phyloP scores from a whole-genome alignment of 2,888 invertebrate species.

The Agelastica alni region DNA sequence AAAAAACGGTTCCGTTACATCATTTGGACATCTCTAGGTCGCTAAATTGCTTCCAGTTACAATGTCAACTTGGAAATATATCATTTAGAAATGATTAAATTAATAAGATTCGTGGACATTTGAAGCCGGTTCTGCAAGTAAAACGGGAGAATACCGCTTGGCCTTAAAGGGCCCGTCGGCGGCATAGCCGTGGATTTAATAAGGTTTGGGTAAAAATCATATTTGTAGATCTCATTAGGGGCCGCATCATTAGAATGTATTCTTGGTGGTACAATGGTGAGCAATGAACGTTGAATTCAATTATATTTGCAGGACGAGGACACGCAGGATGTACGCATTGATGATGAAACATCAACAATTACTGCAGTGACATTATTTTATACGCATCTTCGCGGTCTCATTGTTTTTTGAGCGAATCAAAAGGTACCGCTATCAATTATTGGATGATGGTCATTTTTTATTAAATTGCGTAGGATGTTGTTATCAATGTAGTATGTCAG shows the following conservation, averaged over 20 bases:
- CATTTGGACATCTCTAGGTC: too few species aligned
- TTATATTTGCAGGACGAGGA: slow-evolving; percentile 43
- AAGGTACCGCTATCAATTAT: too few species aligned
- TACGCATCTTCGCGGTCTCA: too few species aligned
- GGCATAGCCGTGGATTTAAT: slow-evolving; percentile 34
- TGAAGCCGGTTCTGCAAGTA: neutral
- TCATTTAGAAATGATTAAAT: too few species aligned
- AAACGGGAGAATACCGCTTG: slow-evolving; percentile 6
- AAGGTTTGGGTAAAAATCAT: slow-evolving; percentile 43
- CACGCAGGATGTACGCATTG: neutral
- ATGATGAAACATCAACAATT: neutral
- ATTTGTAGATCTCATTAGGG: slow-evolving; percentile 49
- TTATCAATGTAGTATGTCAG: too few species aligned
- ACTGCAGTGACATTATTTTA: neutral
- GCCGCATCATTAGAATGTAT: slow-evolving; percentile 54
- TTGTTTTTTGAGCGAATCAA: too few species aligned
- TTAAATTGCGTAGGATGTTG: too few species aligned
- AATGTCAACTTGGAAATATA: too few species aligned
- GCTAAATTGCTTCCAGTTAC: too few species aligned
- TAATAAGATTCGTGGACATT: too few species aligned
- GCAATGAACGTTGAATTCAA: slow-evolving; percentile 54
- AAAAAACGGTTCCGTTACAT: too few species aligned
- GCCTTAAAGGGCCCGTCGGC: slow-evolving; percentile 32
- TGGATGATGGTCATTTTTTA: too few species aligned
- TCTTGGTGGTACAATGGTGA: slow-evolving; percentile 51